Conservation (phyloP, 1,140 invertebrate genomes). For the Listronotus bonariensis region DNA sequence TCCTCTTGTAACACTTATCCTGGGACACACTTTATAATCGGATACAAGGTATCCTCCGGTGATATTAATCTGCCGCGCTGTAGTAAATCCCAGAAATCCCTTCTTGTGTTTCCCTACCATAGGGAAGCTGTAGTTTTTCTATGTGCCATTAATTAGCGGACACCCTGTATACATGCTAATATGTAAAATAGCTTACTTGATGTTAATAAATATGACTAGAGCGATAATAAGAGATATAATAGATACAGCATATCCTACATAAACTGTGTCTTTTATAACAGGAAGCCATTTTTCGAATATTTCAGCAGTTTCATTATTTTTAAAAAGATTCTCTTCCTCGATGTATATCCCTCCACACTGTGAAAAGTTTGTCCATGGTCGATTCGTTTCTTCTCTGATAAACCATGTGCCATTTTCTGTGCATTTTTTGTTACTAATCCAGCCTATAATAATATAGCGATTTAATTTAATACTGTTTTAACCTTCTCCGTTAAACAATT, state of each 20-base stretch:
- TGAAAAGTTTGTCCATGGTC: constrained; percentile 65
- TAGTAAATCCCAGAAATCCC: too few species aligned
- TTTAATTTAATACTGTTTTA: too few species aligned
- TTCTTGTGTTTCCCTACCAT: too few species aligned
- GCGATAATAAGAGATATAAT: constrained; percentile 68
- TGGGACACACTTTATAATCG: too few species aligned
- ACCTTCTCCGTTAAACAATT: too few species aligned
- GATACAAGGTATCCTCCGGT: too few species aligned
- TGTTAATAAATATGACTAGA: constrained; percentile 67
- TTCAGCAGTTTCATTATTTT: constrained; percentile 16
- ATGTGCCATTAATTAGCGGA: too few species aligned
- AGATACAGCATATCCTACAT: constrained; percentile 73
- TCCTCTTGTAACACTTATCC: too few species aligned
- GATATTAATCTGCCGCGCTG: too few species aligned
- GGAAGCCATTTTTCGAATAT: constrained; percentile 63
- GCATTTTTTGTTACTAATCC: constrained; percentile 63
- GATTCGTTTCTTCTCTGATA: constrained; percentile 53
- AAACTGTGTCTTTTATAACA: constrained; percentile 66
- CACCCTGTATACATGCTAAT: neutral
- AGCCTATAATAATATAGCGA: constrained; percentile 53
- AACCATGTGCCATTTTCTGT: constrained; percentile 64
- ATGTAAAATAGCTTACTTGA: constrained; percentile 64
- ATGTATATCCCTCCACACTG: constrained; percentile 54
- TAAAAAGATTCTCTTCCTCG: constrained; percentile 24
- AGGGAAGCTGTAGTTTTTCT: too few species aligned